Evolutionary conservation across 2,888 invertebrate species (phyloP).

Genomic region (Dynastes tityus): DNA sequence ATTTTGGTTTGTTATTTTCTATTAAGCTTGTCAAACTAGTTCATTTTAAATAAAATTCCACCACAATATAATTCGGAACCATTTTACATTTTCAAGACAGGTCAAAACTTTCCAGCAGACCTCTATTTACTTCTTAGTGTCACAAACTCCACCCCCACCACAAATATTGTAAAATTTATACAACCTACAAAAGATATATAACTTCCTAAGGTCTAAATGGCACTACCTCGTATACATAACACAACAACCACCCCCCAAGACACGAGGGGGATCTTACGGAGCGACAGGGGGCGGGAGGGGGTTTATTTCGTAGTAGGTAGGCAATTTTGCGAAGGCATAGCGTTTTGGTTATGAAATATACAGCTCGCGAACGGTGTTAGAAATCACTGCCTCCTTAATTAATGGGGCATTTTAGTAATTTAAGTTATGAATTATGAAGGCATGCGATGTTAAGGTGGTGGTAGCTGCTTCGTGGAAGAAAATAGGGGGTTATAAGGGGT

Average conservation of each 20-base stretch:
- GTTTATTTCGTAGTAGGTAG: slow-evolving; percentile 21
- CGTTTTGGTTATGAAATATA: slow-evolving; percentile 57
- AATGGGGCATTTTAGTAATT: slow-evolving; percentile 68
- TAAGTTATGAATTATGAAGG: slow-evolving; percentile 66
- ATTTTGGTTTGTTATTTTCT: too few species aligned
- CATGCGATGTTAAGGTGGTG: slow-evolving; percentile 24
- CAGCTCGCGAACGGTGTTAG: slow-evolving; percentile 62
- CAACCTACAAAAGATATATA: background rate
- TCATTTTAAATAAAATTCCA: too few species aligned
- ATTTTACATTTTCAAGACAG: too few species aligned
- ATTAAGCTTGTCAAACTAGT: too few species aligned
- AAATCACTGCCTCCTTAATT: slow-evolving; percentile 66
- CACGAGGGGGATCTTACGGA: background rate
- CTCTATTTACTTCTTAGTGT: too few species aligned
- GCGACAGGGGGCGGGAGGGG: background rate
- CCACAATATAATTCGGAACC: too few species aligned
- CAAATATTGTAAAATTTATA: too few species aligned
- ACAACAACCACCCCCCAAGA: background rate
- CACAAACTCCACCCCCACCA: too few species aligned
- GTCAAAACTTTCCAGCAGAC: too few species aligned
- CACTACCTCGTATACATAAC: background rate
- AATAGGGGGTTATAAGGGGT: background rate
- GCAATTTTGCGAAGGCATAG: slow-evolving; percentile 56
- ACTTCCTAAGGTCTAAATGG: background rate
- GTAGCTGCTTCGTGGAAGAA: background rate